Conservation (phyloP, 2,888 invertebrate genomes). For the Bhutanitis thaidina region DNA sequence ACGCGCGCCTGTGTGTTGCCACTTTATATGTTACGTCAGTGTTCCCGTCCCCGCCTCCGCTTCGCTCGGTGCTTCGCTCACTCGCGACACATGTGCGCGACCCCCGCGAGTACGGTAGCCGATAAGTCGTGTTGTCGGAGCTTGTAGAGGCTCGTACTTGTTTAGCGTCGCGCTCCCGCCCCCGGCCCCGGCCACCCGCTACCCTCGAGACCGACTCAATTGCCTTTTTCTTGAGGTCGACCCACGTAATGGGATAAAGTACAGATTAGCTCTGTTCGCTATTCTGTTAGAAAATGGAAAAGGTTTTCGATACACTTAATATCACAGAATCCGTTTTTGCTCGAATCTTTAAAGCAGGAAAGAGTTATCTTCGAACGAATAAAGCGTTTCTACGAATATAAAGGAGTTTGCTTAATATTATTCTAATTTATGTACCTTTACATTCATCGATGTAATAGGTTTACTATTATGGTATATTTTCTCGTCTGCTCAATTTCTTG, state of each 20-base stretch:
- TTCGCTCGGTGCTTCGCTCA: not conserved
- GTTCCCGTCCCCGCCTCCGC: constrained; percentile 17
- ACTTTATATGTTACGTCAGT: constrained; percentile 74
- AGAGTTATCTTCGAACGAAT: not conserved
- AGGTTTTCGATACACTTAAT: constrained; percentile 26
- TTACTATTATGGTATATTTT: too few species aligned
- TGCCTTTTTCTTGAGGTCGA: constrained; percentile 72
- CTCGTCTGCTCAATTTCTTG: too few species aligned
- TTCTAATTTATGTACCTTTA: too few species aligned
- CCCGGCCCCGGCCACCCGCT: constrained; percentile 18
- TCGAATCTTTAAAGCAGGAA: constrained; percentile 20
- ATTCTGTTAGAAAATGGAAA: constrained; percentile 56
- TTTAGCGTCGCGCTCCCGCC: constrained; percentile 42
- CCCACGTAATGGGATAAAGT: constrained; percentile 70
- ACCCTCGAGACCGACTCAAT: constrained; percentile 56
- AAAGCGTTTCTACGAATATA: not conserved
- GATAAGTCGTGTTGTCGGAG: constrained; percentile 59
- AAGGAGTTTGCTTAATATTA: too few species aligned
- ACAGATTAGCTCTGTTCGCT: constrained; percentile 69
- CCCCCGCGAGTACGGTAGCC: constrained; percentile 36
- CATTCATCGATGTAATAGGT: too few species aligned
- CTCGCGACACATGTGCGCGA: constrained; percentile 33
- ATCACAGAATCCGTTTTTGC: constrained; percentile 28
- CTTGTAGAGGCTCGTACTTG: constrained; percentile 59
- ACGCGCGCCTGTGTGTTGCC: constrained; percentile 79